These are phyloP conservation scores for Phengaris arion DNA, from an alignment of 2,888 invertebrate genomes.

Conservation along the genomic window DNA sequence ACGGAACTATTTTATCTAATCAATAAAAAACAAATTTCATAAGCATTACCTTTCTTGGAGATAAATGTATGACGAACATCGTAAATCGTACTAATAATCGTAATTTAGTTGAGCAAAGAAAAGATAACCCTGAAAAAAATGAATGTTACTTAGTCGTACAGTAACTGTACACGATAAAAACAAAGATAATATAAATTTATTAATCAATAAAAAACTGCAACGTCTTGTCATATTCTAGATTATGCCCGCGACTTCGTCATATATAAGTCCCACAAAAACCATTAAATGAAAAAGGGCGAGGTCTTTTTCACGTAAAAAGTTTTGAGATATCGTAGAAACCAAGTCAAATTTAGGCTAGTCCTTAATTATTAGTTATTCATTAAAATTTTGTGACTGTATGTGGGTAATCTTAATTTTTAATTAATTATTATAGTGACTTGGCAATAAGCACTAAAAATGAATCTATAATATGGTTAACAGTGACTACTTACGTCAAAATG, in stretches of 20 bases:
- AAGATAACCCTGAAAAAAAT: slow-evolving; percentile 26
- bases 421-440: too few species aligned
- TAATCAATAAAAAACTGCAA: background rate
- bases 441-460: too few species aligned
- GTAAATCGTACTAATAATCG: slow-evolving; percentile 29
- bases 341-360: too few species aligned
- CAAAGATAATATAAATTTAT: background rate
- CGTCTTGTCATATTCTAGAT: background rate
- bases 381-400: too few species aligned
- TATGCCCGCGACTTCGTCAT: background rate
- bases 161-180: background rate
- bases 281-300: too few species aligned
- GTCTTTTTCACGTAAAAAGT: too few species aligned
- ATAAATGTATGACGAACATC: slow-evolving; percentile 28
- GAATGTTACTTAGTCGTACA: background rate
- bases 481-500: too few species aligned
- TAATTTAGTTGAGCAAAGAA: slow-evolving; percentile 16
- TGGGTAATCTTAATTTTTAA: too few species aligned
- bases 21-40: background rate
- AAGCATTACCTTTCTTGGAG: slow-evolving; percentile 24
- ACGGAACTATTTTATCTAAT: background rate
- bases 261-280: background rate
- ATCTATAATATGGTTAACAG: too few species aligned
- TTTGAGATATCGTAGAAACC: too few species aligned
- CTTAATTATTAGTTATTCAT: too few species aligned